phyloP scores from a whole-genome alignment of 2,888 invertebrate species.

The Thymelicus acteon region DNA sequence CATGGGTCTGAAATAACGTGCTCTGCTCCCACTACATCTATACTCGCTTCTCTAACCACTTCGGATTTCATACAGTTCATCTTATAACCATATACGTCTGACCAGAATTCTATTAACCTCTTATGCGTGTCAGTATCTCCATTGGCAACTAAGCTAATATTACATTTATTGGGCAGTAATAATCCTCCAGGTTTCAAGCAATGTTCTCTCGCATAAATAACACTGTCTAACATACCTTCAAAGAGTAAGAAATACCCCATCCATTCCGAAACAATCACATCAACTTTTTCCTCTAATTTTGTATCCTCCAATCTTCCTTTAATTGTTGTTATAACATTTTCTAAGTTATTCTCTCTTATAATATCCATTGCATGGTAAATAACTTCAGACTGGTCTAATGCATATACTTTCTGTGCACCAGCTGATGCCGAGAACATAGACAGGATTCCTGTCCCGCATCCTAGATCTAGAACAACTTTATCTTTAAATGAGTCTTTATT shows the following conservation, averaged over 20 bases:
- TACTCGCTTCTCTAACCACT: slow-evolving; percentile 89
- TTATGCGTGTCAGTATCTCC: slow-evolving; percentile 90
- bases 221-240: slow-evolving; percentile 98
- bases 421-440: slow-evolving; percentile 99
- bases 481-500: slow-evolving; percentile 89
- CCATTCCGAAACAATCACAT: slow-evolving; percentile 98
- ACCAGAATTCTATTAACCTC: slow-evolving; percentile 93
- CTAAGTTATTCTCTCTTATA: slow-evolving; percentile 92
- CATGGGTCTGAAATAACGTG: slow-evolving; percentile 88
- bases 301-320: slow-evolving; percentile 95
- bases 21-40: slow-evolving; percentile 80
- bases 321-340: slow-evolving; percentile 89
- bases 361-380: slow-evolving; percentile 98
- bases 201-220: slow-evolving; percentile 94
- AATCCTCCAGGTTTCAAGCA: slow-evolving; percentile 91
- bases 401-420: slow-evolving; percentile 95
- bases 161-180: slow-evolving; percentile 93
- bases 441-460: slow-evolving; percentile 98
- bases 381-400: slow-evolving; percentile 98
- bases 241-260: slow-evolving; percentile 99
- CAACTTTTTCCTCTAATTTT: slow-evolving; percentile 91
- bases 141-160: slow-evolving; percentile 91
- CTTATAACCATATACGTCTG: slow-evolving; percentile 96
- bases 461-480: slow-evolving; percentile 96
- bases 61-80: slow-evolving; percentile 96